These are phyloP conservation scores for Salticus scenicus DNA, from an alignment of 2,888 invertebrate species.

Conservation along the genomic window DNA sequence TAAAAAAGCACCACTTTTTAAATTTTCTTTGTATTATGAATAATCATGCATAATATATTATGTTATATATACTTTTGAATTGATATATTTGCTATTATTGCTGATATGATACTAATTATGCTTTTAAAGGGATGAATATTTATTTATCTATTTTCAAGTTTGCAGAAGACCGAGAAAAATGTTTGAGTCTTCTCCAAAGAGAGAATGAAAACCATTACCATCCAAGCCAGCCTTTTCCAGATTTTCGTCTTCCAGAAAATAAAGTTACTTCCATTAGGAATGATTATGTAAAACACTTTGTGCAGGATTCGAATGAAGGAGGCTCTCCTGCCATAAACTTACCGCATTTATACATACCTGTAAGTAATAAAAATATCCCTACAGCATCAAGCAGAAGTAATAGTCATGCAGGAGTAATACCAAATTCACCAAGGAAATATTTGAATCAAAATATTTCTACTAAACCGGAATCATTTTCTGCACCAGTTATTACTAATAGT, in stretches of 20 bases:
- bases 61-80: too few species aligned
- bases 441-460: background rate
- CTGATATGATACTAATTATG: too few species aligned
- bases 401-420: conserved; percentile 12
- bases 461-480: conserved; percentile 26
- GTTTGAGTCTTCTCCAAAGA: conserved; percentile 41
- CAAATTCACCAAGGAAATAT: conserved; percentile 18
- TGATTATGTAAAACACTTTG: background rate
- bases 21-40: too few species aligned
- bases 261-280: conserved; percentile 30
- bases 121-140: too few species aligned
- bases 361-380: background rate
- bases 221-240: conserved; percentile 49
- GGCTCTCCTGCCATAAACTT: background rate
- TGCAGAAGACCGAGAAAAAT: conserved; percentile 57
- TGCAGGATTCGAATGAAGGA: background rate
- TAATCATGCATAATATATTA: too few species aligned
- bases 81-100: too few species aligned
- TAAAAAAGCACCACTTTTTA: too few species aligned
- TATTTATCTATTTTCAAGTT: conserved; percentile 39
- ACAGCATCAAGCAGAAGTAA: conserved; percentile 1
- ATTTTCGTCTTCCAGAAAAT: conserved; percentile 42
- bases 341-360: background rate
- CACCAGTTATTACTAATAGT: conserved; percentile 28
- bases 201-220: conserved; percentile 52